Conservation (phyloP, 1,140 invertebrate genomes). For the Diorhabda elongata region DNA sequence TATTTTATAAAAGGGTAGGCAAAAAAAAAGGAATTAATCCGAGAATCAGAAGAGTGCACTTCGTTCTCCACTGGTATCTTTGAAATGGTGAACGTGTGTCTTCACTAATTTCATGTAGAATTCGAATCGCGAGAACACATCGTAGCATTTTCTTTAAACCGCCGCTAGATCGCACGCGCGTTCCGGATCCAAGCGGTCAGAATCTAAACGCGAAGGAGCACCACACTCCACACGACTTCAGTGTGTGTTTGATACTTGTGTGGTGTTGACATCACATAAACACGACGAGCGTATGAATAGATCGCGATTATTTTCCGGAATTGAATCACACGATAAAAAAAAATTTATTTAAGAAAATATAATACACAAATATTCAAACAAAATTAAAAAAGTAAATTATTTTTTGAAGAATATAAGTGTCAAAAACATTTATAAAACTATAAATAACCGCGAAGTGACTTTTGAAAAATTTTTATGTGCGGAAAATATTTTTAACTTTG, state of each 20-base stretch:
- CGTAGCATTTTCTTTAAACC: slow-evolving; percentile 27
- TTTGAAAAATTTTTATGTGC: slow-evolving; percentile 21
- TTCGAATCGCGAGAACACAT: slow-evolving; percentile 7
- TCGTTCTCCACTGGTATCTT: not conserved
- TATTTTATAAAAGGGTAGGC: too few relatives aligned
- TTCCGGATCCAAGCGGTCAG: slow-evolving; percentile 40
- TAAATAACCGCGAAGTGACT: slow-evolving; percentile 1
- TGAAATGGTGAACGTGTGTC: slow-evolving; percentile 16
- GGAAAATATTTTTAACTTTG: slow-evolving; percentile 13
- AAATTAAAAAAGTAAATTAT: not conserved
- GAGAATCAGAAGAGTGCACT: not conserved
- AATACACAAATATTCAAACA: not conserved
- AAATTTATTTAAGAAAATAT: not conserved
- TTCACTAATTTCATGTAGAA: slow-evolving; percentile 6
- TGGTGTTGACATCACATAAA: slow-evolving; percentile 37
- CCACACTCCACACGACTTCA: slow-evolving; percentile 35
- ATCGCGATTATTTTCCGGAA: slow-evolving; percentile 31
- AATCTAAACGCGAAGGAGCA: slow-evolving; percentile 29
- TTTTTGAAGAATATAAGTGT: slow-evolving; percentile 3
- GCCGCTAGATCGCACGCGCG: slow-evolving; percentile 47
- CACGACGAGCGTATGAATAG: slow-evolving; percentile 30
- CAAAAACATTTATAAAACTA: slow-evolving; percentile 5
- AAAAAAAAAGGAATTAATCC: slow-evolving; percentile 1
- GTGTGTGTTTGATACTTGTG: slow-evolving; percentile 44
- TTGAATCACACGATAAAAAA: slow-evolving; percentile 7